Percentiles rank a stretch among this genome's conserved stretches.
Evolutionary conservation across 2,888 invertebrate genomes (phyloP).

Genomic region (Ennomos quercinarius): DNA sequence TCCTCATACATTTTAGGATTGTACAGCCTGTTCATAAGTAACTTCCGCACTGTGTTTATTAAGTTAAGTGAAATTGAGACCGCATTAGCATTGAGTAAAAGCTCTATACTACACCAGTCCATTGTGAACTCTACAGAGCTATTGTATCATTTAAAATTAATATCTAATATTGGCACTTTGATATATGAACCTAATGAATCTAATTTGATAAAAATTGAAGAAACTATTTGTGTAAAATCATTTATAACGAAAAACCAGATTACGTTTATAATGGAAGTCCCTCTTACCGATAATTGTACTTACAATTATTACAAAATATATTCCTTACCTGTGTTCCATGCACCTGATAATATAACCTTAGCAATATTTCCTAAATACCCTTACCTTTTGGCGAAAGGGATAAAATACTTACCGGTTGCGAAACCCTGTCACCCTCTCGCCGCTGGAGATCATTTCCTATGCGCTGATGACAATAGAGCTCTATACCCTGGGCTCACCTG

Average conservation of each 20-base stretch:
- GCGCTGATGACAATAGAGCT: constrained; percentile 1
- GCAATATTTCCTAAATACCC: constrained; percentile 3
- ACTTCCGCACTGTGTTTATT: neutral
- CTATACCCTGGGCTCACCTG: constrained; percentile 4
- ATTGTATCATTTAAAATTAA: neutral
- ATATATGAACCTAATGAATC: neutral
- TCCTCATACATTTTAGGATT: neutral
- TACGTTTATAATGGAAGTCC: neutral
- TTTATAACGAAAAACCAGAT: neutral
- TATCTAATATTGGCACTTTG: neutral
- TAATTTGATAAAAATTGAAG: neutral
- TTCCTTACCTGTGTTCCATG: constrained; percentile 7
- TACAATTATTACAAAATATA: constrained; percentile 3
- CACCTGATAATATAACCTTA: constrained; percentile 1
- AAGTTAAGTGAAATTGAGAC: neutral
- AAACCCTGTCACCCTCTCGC: constrained; percentile 5
- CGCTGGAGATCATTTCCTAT: constrained; percentile 2
- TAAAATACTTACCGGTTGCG: constrained; percentile 11
- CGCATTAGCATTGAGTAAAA: neutral
- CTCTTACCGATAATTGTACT: neutral
- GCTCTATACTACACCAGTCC: neutral
- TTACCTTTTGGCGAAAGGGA: constrained; percentile 10
- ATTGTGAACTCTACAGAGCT: neutral
- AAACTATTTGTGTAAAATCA: constrained; percentile 6
- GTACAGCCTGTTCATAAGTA: neutral